Conservation (phyloP, 92 coral and sea anemone species). For the Bergia puertoricense region DNA sequence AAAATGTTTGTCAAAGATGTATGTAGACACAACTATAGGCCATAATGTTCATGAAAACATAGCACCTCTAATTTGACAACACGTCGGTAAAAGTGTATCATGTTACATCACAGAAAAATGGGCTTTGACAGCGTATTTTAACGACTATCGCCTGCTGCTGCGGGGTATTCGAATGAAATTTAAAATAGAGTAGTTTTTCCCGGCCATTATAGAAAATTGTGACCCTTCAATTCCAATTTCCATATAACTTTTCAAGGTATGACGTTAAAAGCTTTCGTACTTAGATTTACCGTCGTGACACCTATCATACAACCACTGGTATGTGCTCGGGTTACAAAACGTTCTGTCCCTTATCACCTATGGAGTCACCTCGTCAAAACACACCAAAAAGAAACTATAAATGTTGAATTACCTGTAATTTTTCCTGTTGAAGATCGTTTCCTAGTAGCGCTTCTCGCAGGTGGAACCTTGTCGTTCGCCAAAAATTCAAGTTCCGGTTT, state of each 20-base stretch:
- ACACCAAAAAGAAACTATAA: constrained; percentile 1
- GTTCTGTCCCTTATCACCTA: background rate
- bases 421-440: constrained; percentile 49
- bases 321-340: constrained; percentile 31
- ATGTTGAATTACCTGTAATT: constrained; percentile 62
- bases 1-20: background rate
- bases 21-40: background rate
- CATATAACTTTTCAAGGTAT: background rate
- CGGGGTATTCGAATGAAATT: background rate
- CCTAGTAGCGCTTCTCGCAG: constrained; percentile 32
- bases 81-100: background rate
- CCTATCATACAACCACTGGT: background rate
- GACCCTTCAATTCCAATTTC: background rate
- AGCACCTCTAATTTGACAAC: background rate
- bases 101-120: constrained; percentile 10
- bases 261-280: background rate
- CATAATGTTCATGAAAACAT: background rate
- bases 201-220: background rate
- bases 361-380: background rate
- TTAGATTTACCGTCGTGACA: background rate
- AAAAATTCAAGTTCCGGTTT: constrained; percentile 36
- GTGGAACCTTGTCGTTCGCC: constrained; percentile 13
- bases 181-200: background rate
- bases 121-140: background rate
- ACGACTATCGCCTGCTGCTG: background rate